Conservation (phyloP, 2,797 vertebrate genomes). For the Sciaenops ocellatus region DNA sequence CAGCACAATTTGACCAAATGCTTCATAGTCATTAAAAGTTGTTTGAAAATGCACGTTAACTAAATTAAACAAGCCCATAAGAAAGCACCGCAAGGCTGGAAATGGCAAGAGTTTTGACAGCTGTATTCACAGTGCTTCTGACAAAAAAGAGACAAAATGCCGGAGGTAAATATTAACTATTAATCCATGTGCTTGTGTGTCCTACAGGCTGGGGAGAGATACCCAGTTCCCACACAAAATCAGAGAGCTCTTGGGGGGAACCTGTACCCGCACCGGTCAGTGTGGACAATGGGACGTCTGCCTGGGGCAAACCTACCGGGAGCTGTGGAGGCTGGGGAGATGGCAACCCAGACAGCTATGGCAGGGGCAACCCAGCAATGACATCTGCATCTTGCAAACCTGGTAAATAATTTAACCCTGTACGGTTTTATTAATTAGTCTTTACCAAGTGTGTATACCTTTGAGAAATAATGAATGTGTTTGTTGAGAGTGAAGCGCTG, state of each 20-base stretch:
- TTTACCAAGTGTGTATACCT: not conserved
- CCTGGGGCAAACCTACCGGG: conserved; percentile 93
- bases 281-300: conserved; percentile 95
- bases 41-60: not conserved
- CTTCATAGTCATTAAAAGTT: not conserved
- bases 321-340: conserved; percentile 93
- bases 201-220: conserved; percentile 92
- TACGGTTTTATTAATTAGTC: not conserved
- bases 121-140: not conserved
- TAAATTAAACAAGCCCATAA: not conserved
- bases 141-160: not conserved
- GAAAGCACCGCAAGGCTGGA: not conserved
- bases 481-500: not conserved
- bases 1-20: not conserved
- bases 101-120: not conserved
- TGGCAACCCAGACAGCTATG: conserved; percentile 83
- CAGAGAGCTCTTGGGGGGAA: conserved; percentile 90
- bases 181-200: conserved; percentile 43
- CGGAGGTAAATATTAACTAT: not conserved
- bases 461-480: not conserved
- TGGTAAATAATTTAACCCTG: conserved; percentile 81
- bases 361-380: conserved; percentile 88
- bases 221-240: conserved; percentile 80
- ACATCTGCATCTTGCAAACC: conserved; percentile 90
- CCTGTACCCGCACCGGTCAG: conserved; percentile 87